phyloP scores from a whole-genome alignment of 2,113 vertebrate genomes.

The Setophaga kirtlandii region DNA sequence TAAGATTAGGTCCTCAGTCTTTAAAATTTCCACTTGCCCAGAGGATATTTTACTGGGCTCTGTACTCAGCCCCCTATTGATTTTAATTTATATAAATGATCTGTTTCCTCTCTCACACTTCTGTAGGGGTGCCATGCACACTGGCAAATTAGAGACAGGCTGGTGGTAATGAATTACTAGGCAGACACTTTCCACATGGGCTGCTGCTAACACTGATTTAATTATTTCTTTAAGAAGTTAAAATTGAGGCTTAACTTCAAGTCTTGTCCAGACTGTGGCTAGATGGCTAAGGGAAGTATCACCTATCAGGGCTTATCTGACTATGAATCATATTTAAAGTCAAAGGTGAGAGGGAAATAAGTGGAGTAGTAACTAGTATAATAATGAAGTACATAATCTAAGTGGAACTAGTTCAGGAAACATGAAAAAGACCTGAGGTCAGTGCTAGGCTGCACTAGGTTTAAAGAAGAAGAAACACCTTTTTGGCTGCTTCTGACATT shows the following conservation, averaged over 20 bases:
- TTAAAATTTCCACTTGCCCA: conserved; percentile 62
- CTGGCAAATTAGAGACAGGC: conserved; percentile 37
- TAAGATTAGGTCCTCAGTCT: conserved; percentile 63
- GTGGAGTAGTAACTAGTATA: conserved; percentile 2
- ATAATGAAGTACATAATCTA: background rate
- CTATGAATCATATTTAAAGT: conserved; percentile 39
- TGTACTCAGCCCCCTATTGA: conserved; percentile 29
- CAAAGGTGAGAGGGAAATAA: conserved; percentile 32
- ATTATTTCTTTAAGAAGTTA: conserved; percentile 72
- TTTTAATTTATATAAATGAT: conserved; percentile 77
- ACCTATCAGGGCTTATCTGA: conserved; percentile 35
- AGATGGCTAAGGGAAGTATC: conserved; percentile 56
- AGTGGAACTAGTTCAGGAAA: background rate
- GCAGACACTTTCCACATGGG: background rate
- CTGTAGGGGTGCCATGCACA: background rate
- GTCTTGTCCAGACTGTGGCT: conserved; percentile 41
- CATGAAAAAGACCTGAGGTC: background rate
- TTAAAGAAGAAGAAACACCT: background rate
- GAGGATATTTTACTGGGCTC: conserved; percentile 48
- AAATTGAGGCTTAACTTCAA: conserved; percentile 60
- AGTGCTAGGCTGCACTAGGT: background rate
- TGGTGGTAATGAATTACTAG: conserved; percentile 48
- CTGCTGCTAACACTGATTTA: conserved; percentile 63
- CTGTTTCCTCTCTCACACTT: conserved; percentile 41
- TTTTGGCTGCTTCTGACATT: background rate